Percentiles rank a stretch among this genome's conserved stretches.
Conservation (phyloP, 1,140 invertebrate species). For the Pectinophora gossypiella region DNA sequence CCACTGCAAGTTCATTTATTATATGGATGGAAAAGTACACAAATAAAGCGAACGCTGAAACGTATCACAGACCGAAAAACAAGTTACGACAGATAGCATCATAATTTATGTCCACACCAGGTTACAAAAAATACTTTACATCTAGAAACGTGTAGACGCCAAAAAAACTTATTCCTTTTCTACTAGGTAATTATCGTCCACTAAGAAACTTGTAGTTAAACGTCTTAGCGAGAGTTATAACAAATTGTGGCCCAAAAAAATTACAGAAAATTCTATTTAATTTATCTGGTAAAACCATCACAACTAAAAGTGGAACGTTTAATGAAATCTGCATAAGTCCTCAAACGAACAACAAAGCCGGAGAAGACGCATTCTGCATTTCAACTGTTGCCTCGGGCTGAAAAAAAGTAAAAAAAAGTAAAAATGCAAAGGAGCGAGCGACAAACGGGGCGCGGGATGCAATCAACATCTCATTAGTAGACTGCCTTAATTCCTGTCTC, state of each 20-base stretch:
- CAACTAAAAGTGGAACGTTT: constrained; percentile 41
- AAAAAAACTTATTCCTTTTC: not conserved
- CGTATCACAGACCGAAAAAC: not conserved
- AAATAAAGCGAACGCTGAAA: not conserved
- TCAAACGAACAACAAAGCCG: constrained; percentile 40
- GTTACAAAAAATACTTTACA: not conserved
- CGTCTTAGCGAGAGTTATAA: no score
- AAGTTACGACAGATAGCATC: no score
- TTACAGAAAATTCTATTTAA: constrained; percentile 5
- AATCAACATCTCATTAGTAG: constrained; percentile 69
- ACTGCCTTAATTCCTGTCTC: constrained; percentile 54
- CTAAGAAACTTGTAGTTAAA: not conserved
- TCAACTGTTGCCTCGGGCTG: constrained; percentile 23
- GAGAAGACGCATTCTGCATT: constrained; percentile 58
- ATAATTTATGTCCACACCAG: not conserved
- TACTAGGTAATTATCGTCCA: not conserved
- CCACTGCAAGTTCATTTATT: no score
- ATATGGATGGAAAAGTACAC: no score
- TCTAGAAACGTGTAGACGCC: not conserved
- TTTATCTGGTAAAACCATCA: constrained; percentile 38
- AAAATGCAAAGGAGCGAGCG: constrained; percentile 37
- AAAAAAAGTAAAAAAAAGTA: constrained; percentile 28
- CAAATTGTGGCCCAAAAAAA: not conserved
- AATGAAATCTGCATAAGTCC: constrained; percentile 58
- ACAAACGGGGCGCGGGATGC: constrained; percentile 46